Evolutionary conservation across 2,888 invertebrate species (phyloP).

Genomic region (Spodoptera exigua): DNA sequence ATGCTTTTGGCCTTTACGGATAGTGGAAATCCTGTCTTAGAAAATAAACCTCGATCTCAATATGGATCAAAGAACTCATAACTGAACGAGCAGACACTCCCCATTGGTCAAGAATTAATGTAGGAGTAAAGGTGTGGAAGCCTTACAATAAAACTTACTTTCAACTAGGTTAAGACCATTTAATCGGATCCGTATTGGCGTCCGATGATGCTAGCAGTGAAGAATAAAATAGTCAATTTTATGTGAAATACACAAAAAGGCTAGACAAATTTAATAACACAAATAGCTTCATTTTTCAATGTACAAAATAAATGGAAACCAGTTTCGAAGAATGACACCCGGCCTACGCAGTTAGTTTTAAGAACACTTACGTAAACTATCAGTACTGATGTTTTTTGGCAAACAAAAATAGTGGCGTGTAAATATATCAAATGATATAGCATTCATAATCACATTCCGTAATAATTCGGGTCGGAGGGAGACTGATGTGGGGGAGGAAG

Average conservation of each 20-base stretch:
- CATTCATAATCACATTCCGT: slow-evolving; percentile 62
- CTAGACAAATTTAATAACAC: slow-evolving; percentile 45
- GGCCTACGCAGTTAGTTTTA: slow-evolving; percentile 72
- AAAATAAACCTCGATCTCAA: slow-evolving; percentile 35
- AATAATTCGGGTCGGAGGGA: slow-evolving; percentile 61
- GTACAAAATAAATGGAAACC: slow-evolving; percentile 64
- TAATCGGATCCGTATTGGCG: slow-evolving; percentile 68
- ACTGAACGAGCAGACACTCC: slow-evolving; percentile 19
- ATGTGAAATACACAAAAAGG: slow-evolving; percentile 38
- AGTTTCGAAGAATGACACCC: slow-evolving; percentile 66
- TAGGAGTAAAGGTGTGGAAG: slow-evolving; percentile 70
- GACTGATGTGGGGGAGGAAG: slow-evolving; percentile 45
- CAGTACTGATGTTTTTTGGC: slow-evolving; percentile 61
- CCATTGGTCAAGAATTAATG: slow-evolving; percentile 55
- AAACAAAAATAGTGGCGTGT: slow-evolving; percentile 66
- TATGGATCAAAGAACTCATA: slow-evolving; percentile 33
- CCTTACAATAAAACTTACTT: slow-evolving; percentile 69
- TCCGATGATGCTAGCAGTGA: slow-evolving; percentile 52
- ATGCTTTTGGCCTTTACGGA: slow-evolving; percentile 8
- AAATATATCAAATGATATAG: slow-evolving; percentile 67
- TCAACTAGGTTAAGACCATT: slow-evolving; percentile 76
- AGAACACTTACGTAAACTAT: slow-evolving; percentile 75
- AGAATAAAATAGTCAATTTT: slow-evolving; percentile 40
- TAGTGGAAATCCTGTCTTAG: slow-evolving; percentile 28
- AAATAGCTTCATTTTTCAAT: slow-evolving; percentile 35